Conservation (phyloP, 1,140 invertebrate genomes). For the Tribolium castaneum region DNA sequence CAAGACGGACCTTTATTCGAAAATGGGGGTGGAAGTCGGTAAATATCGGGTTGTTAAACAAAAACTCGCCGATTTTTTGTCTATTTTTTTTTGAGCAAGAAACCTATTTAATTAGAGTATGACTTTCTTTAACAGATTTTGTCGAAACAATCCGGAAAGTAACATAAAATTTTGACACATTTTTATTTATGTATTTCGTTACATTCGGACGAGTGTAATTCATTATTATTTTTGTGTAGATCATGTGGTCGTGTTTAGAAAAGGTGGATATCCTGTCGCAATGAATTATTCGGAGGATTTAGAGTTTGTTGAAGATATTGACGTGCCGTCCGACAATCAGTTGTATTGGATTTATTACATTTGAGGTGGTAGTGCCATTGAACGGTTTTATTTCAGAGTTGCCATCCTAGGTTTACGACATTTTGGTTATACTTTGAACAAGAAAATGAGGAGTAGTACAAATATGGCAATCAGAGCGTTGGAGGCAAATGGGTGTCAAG, state of each 20-base stretch:
- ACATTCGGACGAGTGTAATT: no score
- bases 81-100: no score
- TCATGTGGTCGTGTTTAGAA: constrained; percentile 66
- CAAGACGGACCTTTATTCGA: constrained; percentile 62
- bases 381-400: constrained; percentile 63
- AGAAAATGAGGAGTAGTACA: constrained; percentile 58
- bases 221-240: constrained; percentile 63
- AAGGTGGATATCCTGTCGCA: constrained; percentile 66
- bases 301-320: constrained; percentile 62
- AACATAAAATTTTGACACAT: no score
- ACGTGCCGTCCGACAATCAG: constrained; percentile 61
- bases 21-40: constrained; percentile 66
- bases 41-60: constrained; percentile 17
- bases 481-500: constrained; percentile 60
- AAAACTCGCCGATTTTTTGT: no score
- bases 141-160: no score
- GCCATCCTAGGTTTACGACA: constrained; percentile 60
- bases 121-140: no score
- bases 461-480: constrained; percentile 62
- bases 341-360: constrained; percentile 59
- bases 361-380: constrained; percentile 23
- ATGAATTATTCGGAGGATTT: constrained; percentile 57
- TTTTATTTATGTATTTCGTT: no score
- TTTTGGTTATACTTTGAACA: constrained; percentile 63
- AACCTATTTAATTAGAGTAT: no score